Evolutionary conservation across 1,140 invertebrate species (phyloP), one percentile per base, ranked within the genome.

Genomic region (Whitmania pigra): DNA sequence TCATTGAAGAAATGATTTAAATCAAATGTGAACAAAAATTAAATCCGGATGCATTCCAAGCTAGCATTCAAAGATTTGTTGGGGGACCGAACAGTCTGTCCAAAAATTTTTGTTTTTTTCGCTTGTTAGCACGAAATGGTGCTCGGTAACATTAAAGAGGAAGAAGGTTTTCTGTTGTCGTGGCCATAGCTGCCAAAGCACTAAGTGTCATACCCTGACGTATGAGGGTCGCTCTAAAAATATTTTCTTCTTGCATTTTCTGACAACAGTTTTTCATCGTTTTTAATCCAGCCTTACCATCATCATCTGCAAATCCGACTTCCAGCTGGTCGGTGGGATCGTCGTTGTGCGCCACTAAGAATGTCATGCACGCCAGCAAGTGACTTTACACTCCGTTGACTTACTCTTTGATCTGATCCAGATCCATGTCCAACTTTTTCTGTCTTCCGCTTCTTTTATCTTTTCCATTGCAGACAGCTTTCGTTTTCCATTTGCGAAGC

Each of bases 251-350:
- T 80, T 99, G 96, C 97, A 99, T 99, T 76, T 94, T 86, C 68
- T 95, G 93, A 83, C 94, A 98, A 78, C 98, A 98, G 0, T 93
- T 96, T 83, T 97, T 98, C 36, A 99, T 97, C 0, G 92, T 94
- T 85, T 98, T 97, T 53, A 98, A 97, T 54, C 95, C 94, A 80
- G 99, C 96, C 86, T 99, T 99, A 0, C 92, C 89, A 79, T 99
- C 96, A 78, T 99, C 97, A 0, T 96, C 95, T 78, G 99, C 99
- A 79, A 99, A 99, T 0, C 99, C 99, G 0, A 99, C 95, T 83
- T 99, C 98, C 88, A 99, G 91, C 80, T 99, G 96, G 84, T 99
- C 96, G 78, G 95, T 99, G 0, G 96, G 95, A 84, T 99, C 96
- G 84, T 99, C 95, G 82, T 97, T 99, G 82, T 99, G 96, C 11